phyloP scores from a whole-genome alignment of 2,797 vertebrate genomes.

The Spea hammondii region DNA sequence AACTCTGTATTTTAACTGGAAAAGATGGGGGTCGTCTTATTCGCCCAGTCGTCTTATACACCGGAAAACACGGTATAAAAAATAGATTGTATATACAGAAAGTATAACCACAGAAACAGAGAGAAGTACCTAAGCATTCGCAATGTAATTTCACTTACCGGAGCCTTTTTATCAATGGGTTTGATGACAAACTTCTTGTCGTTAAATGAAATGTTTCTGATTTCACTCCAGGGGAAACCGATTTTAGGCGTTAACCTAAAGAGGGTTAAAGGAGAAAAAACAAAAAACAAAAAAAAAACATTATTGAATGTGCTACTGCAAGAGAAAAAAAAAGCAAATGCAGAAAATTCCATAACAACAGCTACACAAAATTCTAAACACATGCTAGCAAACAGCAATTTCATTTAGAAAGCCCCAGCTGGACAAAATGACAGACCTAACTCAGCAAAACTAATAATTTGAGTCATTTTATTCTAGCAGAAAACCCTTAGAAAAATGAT shows the following conservation, averaged over 20 bases:
- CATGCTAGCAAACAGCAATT: not conserved
- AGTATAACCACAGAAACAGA: no score
- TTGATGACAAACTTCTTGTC: slow-evolving; percentile 99
- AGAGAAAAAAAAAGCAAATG: not conserved
- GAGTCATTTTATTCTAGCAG: slow-evolving; percentile 1
- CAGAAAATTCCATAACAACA: not conserved
- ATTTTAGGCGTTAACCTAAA: slow-evolving; percentile 95
- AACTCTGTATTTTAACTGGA: no score
- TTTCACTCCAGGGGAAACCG: slow-evolving; percentile 98
- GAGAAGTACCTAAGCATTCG: no score
- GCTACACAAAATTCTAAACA: slow-evolving; percentile 3
- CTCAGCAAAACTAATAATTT: not conserved
- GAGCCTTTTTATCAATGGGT: slow-evolving; percentile 97
- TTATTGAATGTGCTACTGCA: not conserved
- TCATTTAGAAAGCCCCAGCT: slow-evolving; percentile 27
- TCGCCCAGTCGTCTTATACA: no score
- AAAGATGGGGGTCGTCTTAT: no score
- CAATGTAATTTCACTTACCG: slow-evolving; percentile 74
- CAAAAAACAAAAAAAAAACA: not conserved
- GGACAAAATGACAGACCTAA: slow-evolving; percentile 11
- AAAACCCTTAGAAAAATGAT: not conserved
- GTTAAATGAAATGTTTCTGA: slow-evolving; percentile 97
- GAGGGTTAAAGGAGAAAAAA: slow-evolving; percentile 30
- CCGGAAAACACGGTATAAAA: no score
- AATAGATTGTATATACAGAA: no score